These are phyloP conservation scores for Bos javanicus DNA, from an alignment of 2,113 vertebrate species.

Conservation along the genomic window DNA sequence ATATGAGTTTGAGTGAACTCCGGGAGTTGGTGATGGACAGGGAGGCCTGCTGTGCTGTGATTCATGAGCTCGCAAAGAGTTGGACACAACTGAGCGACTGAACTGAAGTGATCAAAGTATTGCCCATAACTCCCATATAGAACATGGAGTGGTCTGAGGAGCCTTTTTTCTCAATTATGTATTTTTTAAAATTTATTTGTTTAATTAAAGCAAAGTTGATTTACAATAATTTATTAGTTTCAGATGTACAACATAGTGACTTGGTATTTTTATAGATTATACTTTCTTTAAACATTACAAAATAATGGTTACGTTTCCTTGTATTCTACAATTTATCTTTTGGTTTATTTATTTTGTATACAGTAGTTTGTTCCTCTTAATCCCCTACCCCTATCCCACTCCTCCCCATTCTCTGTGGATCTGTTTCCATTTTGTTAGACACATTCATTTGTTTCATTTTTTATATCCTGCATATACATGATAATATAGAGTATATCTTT, in stretches of 20 bases:
- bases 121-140: background rate
- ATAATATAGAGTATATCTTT: background rate
- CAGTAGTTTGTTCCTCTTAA: background rate
- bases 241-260: background rate
- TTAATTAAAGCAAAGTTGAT: background rate
- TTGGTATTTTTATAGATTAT: background rate
- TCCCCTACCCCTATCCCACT: background rate
- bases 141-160: background rate
- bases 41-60: fast-evolving
- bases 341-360: background rate
- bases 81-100: fast-evolving
- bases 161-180: background rate
- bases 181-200: background rate
- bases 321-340: background rate
- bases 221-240: background rate
- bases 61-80: no score
- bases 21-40: no score
- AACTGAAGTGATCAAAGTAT: background rate
- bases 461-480: background rate
- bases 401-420: background rate
- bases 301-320: background rate
- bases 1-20: no score
- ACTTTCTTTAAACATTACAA: background rate
- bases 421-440: background rate
- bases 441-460: background rate